Conservation (phyloP, 2,113 vertebrate species). For the Corvus hawaiiensis region DNA sequence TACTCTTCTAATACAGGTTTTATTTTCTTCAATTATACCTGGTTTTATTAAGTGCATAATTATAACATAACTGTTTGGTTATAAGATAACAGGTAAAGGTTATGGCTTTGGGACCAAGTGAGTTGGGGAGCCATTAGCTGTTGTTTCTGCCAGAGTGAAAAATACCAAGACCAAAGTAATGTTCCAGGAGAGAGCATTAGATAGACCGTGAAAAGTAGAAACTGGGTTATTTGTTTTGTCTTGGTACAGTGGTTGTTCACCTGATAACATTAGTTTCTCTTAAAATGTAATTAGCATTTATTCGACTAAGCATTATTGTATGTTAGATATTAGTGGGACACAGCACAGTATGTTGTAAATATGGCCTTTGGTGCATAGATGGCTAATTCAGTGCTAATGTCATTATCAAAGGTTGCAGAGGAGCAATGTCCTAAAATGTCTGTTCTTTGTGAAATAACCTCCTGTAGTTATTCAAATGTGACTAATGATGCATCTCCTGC, state of each 20-base stretch:
- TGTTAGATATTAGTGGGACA: neutral
- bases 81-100: neutral
- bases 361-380: neutral
- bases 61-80: neutral
- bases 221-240: conserved; percentile 25
- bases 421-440: neutral
- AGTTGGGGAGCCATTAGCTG: neutral
- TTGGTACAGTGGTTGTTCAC: neutral
- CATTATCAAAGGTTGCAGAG: conserved; percentile 29
- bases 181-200: neutral
- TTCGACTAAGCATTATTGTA: neutral
- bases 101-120: neutral
- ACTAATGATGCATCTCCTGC: neutral
- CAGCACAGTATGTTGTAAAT: neutral
- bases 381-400: conserved; percentile 23
- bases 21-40: neutral
- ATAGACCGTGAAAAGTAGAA: neutral
- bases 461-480: neutral
- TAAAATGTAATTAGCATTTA: conserved; percentile 33
- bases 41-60: neutral
- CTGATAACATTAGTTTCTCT: neutral
- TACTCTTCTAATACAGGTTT: neutral
- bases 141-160: neutral
- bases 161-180: conserved; percentile 14
- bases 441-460: neutral